Evolutionary conservation across 2,113 vertebrate genomes (phyloP), one percentile per base, ranked within the genome.

Genomic region (Ailurus styani): DNA sequence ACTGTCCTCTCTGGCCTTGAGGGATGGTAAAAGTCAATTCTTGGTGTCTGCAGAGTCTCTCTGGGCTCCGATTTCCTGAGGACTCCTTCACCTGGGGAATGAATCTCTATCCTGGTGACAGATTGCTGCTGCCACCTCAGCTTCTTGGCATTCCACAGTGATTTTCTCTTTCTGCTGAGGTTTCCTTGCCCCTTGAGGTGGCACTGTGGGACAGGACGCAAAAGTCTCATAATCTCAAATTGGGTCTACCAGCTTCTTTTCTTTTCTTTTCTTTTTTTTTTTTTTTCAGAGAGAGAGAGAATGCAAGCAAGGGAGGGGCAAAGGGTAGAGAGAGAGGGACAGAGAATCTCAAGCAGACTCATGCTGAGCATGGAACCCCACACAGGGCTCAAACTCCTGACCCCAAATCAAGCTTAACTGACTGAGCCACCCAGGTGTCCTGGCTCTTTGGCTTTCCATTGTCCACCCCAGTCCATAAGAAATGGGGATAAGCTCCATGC

Each of bases 101-200:
- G 13, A 68, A 18, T 3, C 31, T 87, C 4, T 68, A 6, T 47
- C 57, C 47, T 62, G 0, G n/a, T 4, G 2, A 20, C 50, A 2
- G 9, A 29, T 40, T 37, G 4, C 42, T 40, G 13, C 20, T 47
- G 47, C 40, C 57, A 52, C 6, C 55, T 62, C 34, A 47, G 54
- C 7, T 50, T 5, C 31, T n/a, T 23, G 42, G 6, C 34, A 40
- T 34, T 13, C 25, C 31, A 17, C 5, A 7, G 5, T 0, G 0
- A 18, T n/a, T 64, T 70, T 64, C 66, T 75, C 64, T 72, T 70
- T 60, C 40, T 54, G 10, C 37, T 6, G 12, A 68, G 20, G 25
- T 29, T 10, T 17, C 40, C 60, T 72, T 85, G 45, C 2, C 11
- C 45, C 52, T 70, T 75, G 8, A 60, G 0, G 21, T 29, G 4